Evolutionary conservation across 92 coral and sea anemone species (phyloP).

Genomic region (Metridium senile): DNA sequence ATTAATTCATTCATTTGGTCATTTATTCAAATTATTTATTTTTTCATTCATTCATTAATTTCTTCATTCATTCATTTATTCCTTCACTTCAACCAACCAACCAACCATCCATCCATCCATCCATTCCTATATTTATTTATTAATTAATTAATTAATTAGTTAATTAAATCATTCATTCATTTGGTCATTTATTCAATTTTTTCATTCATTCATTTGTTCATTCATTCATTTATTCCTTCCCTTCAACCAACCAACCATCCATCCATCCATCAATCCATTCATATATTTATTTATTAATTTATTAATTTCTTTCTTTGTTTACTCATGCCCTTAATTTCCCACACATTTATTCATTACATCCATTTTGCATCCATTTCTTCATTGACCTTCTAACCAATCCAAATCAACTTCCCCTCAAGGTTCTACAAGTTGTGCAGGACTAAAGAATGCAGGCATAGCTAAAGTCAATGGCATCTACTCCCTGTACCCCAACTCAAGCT

Average conservation of each 20-base stretch:
- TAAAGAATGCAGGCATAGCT: constrained; percentile 74
- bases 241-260: neutral
- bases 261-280: neutral
- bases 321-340: neutral
- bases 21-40: neutral
- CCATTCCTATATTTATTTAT: neutral
- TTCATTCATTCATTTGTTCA: neutral
- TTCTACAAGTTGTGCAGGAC: constrained; percentile 78
- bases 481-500: constrained; percentile 74
- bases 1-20: neutral
- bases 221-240: neutral
- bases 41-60: neutral
- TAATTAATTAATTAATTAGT: no score
- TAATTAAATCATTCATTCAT: neutral
- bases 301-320: neutral
- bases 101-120: neutral
- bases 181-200: neutral
- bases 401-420: constrained; percentile 41
- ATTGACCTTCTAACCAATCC: neutral
- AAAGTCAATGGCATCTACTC: constrained; percentile 86
- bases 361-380: neutral
- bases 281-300: no score
- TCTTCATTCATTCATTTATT: neutral
- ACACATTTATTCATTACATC: neutral
- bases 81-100: neutral